phyloP scores from a whole-genome alignment of 2,888 invertebrate species.

The Eupelmus urozonus region DNA sequence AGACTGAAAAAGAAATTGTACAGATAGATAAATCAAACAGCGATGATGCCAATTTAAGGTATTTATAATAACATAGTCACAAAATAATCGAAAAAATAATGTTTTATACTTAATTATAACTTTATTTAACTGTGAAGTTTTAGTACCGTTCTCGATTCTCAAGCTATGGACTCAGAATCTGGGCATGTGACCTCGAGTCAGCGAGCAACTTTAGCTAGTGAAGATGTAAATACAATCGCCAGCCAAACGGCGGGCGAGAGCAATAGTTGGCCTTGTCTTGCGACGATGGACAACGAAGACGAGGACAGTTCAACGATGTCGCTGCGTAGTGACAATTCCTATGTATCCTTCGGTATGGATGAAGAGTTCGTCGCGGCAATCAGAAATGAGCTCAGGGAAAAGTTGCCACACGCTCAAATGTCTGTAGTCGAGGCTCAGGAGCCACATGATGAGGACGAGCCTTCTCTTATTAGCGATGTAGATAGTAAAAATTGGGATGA shows the following conservation, averaged over 20 bases:
- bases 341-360: slow-evolving; percentile 82
- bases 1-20: slow-evolving; percentile 52
- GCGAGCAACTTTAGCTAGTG: slow-evolving; percentile 2
- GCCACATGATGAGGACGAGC: slow-evolving; percentile 69
- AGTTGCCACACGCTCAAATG: slow-evolving; percentile 84
- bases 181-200: not conserved
- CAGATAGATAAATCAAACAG: slow-evolving; percentile 52
- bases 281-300: slow-evolving; percentile 65
- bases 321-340: slow-evolving; percentile 78
- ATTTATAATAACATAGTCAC: not conserved
- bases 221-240: slow-evolving; percentile 31
- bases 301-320: slow-evolving; percentile 79
- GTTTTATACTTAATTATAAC: too few species aligned
- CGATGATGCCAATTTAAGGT: slow-evolving; percentile 49
- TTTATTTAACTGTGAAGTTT: slow-evolving; percentile 20
- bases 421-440: slow-evolving; percentile 72
- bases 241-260: slow-evolving; percentile 9
- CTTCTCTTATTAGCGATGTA: slow-evolving; percentile 65
- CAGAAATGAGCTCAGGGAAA: slow-evolving; percentile 84
- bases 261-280: slow-evolving; percentile 48
- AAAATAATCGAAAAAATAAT: too few species aligned
- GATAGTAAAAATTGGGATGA: slow-evolving; percentile 74
- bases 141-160: slow-evolving; percentile 33
- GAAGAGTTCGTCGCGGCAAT: slow-evolving; percentile 86
- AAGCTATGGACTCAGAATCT: slow-evolving; percentile 26